These are phyloP conservation scores for Poecilia gillii DNA, from an alignment of 2,797 vertebrate species.

Conservation along the genomic window DNA sequence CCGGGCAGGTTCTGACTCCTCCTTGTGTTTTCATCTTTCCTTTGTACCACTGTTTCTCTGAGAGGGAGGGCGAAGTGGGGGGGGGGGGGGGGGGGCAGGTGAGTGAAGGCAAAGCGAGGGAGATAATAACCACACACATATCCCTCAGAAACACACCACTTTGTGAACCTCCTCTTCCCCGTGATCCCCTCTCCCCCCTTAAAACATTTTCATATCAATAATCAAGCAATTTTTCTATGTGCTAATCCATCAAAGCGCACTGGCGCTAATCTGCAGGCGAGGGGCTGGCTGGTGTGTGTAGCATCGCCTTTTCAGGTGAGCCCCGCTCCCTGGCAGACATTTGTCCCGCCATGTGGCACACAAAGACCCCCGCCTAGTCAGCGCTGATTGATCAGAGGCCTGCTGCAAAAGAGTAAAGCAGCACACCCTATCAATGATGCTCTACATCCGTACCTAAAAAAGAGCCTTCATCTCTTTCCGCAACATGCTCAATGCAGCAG, in stretches of 20 bases:
- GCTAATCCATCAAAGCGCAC: slow-evolving; percentile 99
- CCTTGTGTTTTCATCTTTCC: slow-evolving; percentile 83
- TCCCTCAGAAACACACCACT: slow-evolving; percentile 47
- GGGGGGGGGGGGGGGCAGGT: slow-evolving; percentile 79
- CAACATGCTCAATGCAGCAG: slow-evolving; percentile 83
- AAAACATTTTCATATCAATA: slow-evolving; percentile 99
- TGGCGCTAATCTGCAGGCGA: slow-evolving; percentile 90
- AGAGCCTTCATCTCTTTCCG: slow-evolving; percentile 76
- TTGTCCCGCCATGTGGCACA: slow-evolving; percentile 90
- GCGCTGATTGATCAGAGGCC: slow-evolving; percentile 94
- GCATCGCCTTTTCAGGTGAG: slow-evolving; percentile 90
- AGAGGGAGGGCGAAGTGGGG: slow-evolving; percentile 46
- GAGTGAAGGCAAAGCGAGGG: slow-evolving; percentile 73
- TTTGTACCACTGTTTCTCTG: slow-evolving; percentile 84
- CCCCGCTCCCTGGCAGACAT: slow-evolving; percentile 91
- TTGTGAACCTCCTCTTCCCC: slow-evolving; percentile 39
- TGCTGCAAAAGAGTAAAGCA: slow-evolving; percentile 85
- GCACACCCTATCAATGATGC: slow-evolving; percentile 89
- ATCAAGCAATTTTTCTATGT: slow-evolving; percentile 97
- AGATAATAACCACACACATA: slow-evolving; percentile 72
- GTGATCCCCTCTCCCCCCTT: slow-evolving; percentile 17
- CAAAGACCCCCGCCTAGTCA: slow-evolving; percentile 92
- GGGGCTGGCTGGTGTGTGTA: slow-evolving; percentile 49
- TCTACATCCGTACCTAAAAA: slow-evolving; percentile 78
- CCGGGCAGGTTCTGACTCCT: slow-evolving; percentile 73